Evolutionary conservation across 2,797 vertebrate species (phyloP), one percentile per base, ranked within the genome.

Genomic region (Sandelia bainsii): DNA sequence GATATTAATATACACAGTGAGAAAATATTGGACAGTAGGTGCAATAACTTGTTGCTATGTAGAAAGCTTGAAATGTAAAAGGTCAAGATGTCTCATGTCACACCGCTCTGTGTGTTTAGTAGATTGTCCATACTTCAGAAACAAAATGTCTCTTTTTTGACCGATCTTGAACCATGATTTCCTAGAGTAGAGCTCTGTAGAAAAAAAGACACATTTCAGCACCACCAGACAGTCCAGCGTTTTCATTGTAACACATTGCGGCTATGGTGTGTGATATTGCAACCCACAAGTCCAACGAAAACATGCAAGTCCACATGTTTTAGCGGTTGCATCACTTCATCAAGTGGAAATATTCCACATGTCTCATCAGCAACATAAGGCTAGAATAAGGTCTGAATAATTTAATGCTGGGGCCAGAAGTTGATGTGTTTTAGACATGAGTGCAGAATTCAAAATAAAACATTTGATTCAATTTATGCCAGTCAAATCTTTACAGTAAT

Each of bases 21-120:
- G 27, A 8, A 8, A 25, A n/a, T 9, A 17, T 16, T 20, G 44
- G 11, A 20, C 48, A 60, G 44, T 17, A 2, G 60, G 53, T 13
- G 25, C 12, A 16, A 16, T 16, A 5, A 80, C 79, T 77, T 87
- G 77, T 79, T 85, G 81, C 66, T 71, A 0, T 61, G 62, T 45
- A 12, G 23, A 14, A 83, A 81, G 68, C 82, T 48, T 65, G 5
- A 37, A 1, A 53, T 37, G n/a, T 14, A 57, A 50, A 62, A 12
- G 13, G 53, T 16, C 5, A 32, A 42, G 23, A 1, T 3, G 4
- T 8, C 5, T 32, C 22, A 19, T 16, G 39, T 40, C 29, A 19
- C 25, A 46, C n/a, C 44, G 10, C 2, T 13, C 0, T 32, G 65
- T 48, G 39, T 44, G 16, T 44, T 44, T 19, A 45, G 5, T 19